These are phyloP conservation scores for Netelia inedita DNA, from an alignment of 2,888 invertebrate genomes.

Conservation along the genomic window DNA sequence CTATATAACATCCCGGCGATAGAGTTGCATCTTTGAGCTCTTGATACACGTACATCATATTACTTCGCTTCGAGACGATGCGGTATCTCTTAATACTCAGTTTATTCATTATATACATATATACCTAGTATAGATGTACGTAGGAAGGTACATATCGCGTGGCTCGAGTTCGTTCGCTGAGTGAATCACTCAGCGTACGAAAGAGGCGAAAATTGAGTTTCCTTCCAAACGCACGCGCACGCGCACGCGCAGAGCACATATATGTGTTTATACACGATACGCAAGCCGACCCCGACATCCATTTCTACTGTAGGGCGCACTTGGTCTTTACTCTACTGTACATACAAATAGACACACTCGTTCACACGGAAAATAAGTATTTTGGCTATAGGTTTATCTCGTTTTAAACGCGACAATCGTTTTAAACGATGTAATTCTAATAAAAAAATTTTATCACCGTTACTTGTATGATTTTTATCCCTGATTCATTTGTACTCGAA, in stretches of 20 bases:
- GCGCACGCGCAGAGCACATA: neutral
- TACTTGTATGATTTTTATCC: too few species aligned
- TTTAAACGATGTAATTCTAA: too few species aligned
- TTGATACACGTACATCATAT: constrained; percentile 4
- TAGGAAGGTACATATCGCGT: constrained; percentile 50
- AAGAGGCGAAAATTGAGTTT: constrained; percentile 67
- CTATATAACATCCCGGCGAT: constrained; percentile 49
- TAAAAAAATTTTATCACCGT: too few species aligned
- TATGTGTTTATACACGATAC: constrained; percentile 13
- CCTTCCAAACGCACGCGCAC: constrained; percentile 50
- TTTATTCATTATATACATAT: constrained; percentile 3
- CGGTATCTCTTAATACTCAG: neutral
- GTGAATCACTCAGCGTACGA: constrained; percentile 61
- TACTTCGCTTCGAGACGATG: neutral
- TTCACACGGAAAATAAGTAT: constrained; percentile 46
- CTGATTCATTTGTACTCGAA: too few species aligned
- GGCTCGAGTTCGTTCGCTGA: constrained; percentile 52
- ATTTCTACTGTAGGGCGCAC: constrained; percentile 52
- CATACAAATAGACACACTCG: constrained; percentile 23
- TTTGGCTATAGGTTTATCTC: constrained; percentile 71
- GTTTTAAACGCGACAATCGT: constrained; percentile 38
- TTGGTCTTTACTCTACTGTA: constrained; percentile 13
- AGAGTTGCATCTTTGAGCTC: constrained; percentile 63
- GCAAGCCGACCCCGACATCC: constrained; percentile 68
- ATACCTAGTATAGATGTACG: constrained; percentile 15